A percentile compares a stretch with the other conserved stretches of the same genome.
phyloP scores from a whole-genome alignment of 2,888 invertebrate genomes.

The Ditula angustiorana region DNA sequence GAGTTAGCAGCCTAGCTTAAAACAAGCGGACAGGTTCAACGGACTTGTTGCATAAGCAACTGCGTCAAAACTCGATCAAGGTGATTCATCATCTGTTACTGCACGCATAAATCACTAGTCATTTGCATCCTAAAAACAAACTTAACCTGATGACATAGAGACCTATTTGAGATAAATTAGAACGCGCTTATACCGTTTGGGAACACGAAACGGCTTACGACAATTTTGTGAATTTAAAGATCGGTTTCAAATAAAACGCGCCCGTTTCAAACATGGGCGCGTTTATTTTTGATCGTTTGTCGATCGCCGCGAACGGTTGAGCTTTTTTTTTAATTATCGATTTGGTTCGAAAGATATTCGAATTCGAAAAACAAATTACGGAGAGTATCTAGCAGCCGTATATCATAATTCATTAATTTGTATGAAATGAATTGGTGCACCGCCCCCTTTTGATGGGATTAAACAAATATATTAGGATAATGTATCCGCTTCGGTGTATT shows the following conservation, averaged over 20 bases:
- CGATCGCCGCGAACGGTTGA: conserved; percentile 25
- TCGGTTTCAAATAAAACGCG: conserved; percentile 34
- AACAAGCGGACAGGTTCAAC: conserved; percentile 57
- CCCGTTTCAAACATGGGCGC: conserved; percentile 26
- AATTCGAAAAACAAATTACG: conserved; percentile 37
- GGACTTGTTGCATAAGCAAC: conserved; percentile 74
- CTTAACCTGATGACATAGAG: conserved; percentile 30
- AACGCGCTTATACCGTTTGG: conserved; percentile 12
- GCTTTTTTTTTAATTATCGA: conserved; percentile 25
- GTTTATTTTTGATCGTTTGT: conserved; percentile 36
- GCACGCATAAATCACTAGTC: conserved; percentile 41
- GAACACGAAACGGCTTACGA: background rate
- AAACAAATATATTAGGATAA: conserved; percentile 75
- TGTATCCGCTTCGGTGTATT: conserved; percentile 53
- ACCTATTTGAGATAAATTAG: conserved; percentile 11
- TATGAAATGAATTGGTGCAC: conserved; percentile 51
- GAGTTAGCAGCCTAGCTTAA: conserved; percentile 54
- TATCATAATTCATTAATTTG: conserved; percentile 61
- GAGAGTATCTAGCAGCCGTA: conserved; percentile 43
- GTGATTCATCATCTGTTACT: conserved; percentile 62
- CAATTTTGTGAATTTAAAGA: conserved; percentile 36
- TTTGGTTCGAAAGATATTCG: conserved; percentile 13
- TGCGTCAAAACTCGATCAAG: conserved; percentile 78
- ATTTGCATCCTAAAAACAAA: conserved; percentile 27
- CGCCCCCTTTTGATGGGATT: conserved; percentile 61